phyloP scores from a whole-genome alignment of 2,797 vertebrate species.

The Rousettus madagascariensis region DNA sequence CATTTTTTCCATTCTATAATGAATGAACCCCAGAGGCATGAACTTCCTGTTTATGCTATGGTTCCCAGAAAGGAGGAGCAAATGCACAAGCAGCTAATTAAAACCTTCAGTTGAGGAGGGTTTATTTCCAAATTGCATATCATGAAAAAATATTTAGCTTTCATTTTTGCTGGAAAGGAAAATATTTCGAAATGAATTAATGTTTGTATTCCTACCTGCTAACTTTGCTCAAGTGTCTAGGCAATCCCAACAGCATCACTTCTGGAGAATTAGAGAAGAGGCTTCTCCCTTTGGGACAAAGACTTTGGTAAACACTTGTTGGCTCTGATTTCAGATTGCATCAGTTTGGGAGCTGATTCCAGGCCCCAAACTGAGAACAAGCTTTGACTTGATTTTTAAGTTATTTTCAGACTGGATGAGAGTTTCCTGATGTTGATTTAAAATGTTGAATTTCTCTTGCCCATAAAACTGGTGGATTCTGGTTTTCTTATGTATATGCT shows the following conservation, averaged over 20 bases:
- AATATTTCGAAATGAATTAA: conserved; percentile 30
- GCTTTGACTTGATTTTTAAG: conserved; percentile 43
- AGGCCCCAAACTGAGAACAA: conserved; percentile 26
- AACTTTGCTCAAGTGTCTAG: not conserved
- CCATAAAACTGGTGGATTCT: not conserved
- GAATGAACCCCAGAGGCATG: conserved; percentile 1
- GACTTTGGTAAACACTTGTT: conserved; percentile 37
- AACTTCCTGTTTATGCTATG: conserved; percentile 44
- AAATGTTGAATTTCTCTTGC: conserved; percentile 5
- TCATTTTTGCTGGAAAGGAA: conserved; percentile 46
- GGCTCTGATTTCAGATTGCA: conserved; percentile 40
- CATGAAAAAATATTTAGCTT: not conserved
- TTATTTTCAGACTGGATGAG: not conserved
- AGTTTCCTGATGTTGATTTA: conserved; percentile 22
- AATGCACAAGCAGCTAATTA: not conserved
- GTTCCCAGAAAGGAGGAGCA: not conserved
- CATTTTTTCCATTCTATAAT: not conserved
- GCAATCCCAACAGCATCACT: not conserved
- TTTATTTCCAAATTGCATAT: not conserved
- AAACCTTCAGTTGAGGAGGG: not conserved
- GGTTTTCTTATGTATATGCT: conserved; percentile 6
- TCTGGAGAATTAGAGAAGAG: not conserved
- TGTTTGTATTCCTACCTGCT: not conserved
- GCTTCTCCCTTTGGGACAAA: not conserved
- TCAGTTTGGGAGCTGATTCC: conserved; percentile 39